These are phyloP conservation scores for Pocota personata DNA, from an alignment of 2,888 invertebrate genomes.

Conservation along the genomic window DNA sequence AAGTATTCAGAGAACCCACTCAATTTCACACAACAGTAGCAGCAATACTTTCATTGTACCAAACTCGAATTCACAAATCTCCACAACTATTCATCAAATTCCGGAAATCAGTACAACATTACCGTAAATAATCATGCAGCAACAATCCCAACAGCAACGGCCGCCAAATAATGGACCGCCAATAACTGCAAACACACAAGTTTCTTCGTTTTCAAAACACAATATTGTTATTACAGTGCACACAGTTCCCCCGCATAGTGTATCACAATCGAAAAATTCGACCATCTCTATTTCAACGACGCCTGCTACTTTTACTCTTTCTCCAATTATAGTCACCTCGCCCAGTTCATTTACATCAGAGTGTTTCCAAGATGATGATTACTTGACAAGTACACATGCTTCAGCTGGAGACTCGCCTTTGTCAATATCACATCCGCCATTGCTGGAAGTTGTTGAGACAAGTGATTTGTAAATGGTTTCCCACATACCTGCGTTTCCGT, in stretches of 20 bases:
- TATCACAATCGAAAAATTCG: slow-evolving; percentile 59
- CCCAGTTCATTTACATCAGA: slow-evolving; percentile 78
- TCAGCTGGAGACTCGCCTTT: slow-evolving; percentile 50
- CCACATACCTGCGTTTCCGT: slow-evolving; percentile 31
- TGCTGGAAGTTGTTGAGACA: slow-evolving; percentile 60
- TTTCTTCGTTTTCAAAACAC: slow-evolving; percentile 54
- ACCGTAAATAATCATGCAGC: slow-evolving; percentile 76
- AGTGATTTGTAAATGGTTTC: slow-evolving; percentile 61
- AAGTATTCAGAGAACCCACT: slow-evolving; percentile 75
- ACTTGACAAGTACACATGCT: slow-evolving; percentile 37
- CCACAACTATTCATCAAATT: slow-evolving; percentile 73
- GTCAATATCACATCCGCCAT: slow-evolving; percentile 54
- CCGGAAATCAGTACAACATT: slow-evolving; percentile 76
- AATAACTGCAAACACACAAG: slow-evolving; percentile 36
- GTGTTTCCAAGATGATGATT: slow-evolving; percentile 69
- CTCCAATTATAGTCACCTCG: slow-evolving; percentile 77
- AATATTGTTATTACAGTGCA: slow-evolving; percentile 76
- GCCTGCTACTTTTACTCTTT: slow-evolving; percentile 75
- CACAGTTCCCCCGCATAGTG: slow-evolving; percentile 72
- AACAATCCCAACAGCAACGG: slow-evolving; percentile 63
- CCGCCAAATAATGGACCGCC: slow-evolving; percentile 56
- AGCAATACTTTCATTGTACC: slow-evolving; percentile 72
- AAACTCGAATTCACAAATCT: slow-evolving; percentile 57
- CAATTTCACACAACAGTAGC: slow-evolving; percentile 74
- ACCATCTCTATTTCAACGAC: slow-evolving; percentile 60